Evolutionary conservation across 2,113 vertebrate genomes (phyloP), one percentile per base, ranked within the genome.

Genomic region (Elephantulus edwardii): DNA sequence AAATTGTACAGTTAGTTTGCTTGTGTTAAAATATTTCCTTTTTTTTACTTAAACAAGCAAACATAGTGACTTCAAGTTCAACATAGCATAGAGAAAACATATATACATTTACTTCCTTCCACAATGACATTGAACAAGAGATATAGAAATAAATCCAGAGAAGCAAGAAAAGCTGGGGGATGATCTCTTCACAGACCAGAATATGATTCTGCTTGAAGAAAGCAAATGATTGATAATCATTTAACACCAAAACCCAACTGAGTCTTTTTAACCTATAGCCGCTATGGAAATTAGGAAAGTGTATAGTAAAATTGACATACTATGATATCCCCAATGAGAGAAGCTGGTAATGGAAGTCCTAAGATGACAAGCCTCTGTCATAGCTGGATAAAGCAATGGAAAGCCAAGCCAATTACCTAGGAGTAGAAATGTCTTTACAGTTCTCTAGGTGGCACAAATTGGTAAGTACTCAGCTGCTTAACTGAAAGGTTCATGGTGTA

Each of bases 31-130:
- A 10, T 62, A 79, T 79, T 91, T 89, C 19, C 19, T 42, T 75
- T 91, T 40, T 72, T 90, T 90, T 80, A 75, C 92, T 81, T 85
- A 80, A 58, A 40, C 75, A 84, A 92, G 83, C 72, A 87, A 81
- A 80, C 10, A 58, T 54, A 89, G 48, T 91, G 42, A 83, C 46
- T 87, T 89, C 26, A 90, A 24, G 66, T 92, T 93, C 62, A 93
- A 20, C 50, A 50, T 87, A 94, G 35, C 74, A 6, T n/a, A n/a
- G n/a, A n/a, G n/a, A n/a, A n/a, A n/a, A n/a, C n/a, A n/a, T n/a
- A n/a, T n/a, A n/a, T n/a, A n/a, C n/a, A n/a, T n/a, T 81, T 44
- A 28, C 42, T 91, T 86, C 48, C 48, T 91, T 11, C 50, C 22
- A 77, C 75, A 91, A 83, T 91, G 22, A 83, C n/a, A 56, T 28